phyloP scores from a whole-genome alignment of 53 echinoderm and acorn worm genomes.

The Paracentrotus lividus region DNA sequence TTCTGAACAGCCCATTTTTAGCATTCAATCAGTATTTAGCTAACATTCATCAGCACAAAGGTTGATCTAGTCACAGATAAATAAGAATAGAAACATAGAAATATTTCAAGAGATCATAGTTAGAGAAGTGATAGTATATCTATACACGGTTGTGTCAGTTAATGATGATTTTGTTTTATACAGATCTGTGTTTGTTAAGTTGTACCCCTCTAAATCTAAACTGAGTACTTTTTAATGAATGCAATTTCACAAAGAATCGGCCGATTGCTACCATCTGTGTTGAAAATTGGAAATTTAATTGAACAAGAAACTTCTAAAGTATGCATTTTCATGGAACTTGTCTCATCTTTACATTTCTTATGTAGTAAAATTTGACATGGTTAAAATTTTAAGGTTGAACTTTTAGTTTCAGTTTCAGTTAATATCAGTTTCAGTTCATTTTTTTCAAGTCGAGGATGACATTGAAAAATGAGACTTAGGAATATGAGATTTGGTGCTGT shows the following conservation, averaged over 20 bases:
- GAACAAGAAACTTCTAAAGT: neutral
- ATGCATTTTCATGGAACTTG: neutral
- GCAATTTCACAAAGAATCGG: neutral
- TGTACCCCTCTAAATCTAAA: neutral
- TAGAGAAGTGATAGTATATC: neutral
- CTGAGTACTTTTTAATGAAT: neutral
- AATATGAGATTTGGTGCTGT: neutral
- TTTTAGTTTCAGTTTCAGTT: neutral
- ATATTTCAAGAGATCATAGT: neutral
- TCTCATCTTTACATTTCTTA: neutral
- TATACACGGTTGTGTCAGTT: neutral
- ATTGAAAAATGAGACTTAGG: neutral
- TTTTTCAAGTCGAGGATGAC: too few relatives aligned
- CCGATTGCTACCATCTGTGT: neutral
- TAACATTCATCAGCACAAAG: constrained; percentile 6
- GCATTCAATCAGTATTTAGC: constrained; percentile 55
- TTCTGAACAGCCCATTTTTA: constrained; percentile 10
- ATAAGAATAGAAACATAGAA: neutral
- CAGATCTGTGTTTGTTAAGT: constrained; percentile 3
- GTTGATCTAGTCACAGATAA: neutral
- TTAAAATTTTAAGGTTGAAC: neutral
- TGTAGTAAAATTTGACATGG: neutral
- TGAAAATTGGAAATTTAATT: neutral
- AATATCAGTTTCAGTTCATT: too few relatives aligned
- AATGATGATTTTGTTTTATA: neutral